Evolutionary conservation across 2,113 vertebrate species (phyloP).

Genomic region (Pelecanoides urinatrix): DNA sequence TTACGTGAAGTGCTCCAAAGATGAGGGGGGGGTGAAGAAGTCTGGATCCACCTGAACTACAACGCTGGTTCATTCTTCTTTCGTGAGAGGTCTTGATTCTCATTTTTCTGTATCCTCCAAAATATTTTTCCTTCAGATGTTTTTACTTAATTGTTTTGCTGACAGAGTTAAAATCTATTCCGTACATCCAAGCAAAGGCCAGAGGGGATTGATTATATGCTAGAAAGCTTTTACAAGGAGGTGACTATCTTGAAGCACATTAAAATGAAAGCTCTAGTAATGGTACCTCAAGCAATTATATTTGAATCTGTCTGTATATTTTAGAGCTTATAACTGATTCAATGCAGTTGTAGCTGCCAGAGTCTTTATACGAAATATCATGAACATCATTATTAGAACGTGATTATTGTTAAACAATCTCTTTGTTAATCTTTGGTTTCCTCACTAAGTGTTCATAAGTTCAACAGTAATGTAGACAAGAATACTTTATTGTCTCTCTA

Average conservation of each 20-base stretch:
- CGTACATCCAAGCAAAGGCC: not conserved
- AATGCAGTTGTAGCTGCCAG: not conserved
- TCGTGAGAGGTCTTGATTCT: not conserved
- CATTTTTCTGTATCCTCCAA: not conserved
- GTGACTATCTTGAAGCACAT: not conserved
- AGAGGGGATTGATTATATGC: not conserved
- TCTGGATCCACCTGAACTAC: not conserved
- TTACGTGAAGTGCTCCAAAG: not conserved
- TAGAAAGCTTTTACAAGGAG: not conserved
- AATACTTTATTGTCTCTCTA: not conserved
- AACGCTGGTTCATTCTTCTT: not conserved
- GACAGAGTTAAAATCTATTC: not conserved
- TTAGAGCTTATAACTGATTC: not conserved
- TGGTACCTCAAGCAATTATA: not conserved
- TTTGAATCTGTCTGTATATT: not conserved
- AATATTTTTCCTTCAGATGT: not conserved
- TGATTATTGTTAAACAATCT: not conserved
- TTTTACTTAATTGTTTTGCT: not conserved
- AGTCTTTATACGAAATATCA: not conserved
- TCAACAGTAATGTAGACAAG: not conserved
- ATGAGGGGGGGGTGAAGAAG: not conserved
- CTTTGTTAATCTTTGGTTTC: not conserved
- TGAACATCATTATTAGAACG: not conserved
- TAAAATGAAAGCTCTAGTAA: not conserved
- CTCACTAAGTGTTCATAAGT: not conserved